Evolutionary conservation across 2,113 vertebrate species (phyloP), one percentile per base, ranked within the genome.

Genomic region (Nansenia antarctica): DNA sequence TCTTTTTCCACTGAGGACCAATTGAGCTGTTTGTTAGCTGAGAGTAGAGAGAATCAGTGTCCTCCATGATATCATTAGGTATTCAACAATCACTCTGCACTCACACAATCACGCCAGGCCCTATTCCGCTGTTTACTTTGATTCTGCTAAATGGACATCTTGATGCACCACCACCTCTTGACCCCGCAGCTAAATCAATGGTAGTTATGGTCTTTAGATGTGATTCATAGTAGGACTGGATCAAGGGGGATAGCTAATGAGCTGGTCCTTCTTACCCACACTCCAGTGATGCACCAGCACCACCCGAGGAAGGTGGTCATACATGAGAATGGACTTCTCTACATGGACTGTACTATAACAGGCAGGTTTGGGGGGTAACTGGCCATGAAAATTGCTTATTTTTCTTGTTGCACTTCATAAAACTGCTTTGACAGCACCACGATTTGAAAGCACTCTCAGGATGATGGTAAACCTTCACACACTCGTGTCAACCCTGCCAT

Each of bases 21-120:
- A 39, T 39, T 42, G 37, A 18, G 37, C 14, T 42, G 37, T 42
- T 42, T 4, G 18, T 42, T 42, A 15, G 18, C 37, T 18, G 37
- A 42, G 14, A 42, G 9, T 15, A 42, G 3, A 42, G 37, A 3
- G 37, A 42, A 14, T 42, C 37, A 9, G 11, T 42, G 37, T 37
- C 7, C 3, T 20, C 14, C 64, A 61, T 78, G 62, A 81, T 80
- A 82, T 78, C 69, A 85, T 85, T 78, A 79, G 74, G 68, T 20
- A 78, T 76, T 80, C 63, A 78, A 64, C 74, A 78, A 69, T 73
- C 78, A 82, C 73, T 80, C 73, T 79, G 71, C 80, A 72, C 73
- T 74, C 59, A 63, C 57, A 82, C 69, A 79, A 77, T 74, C 72
- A 86, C 73, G 73, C 59, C 60, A 62, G 78, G 74, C 65, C 78